These are phyloP conservation scores for Neopelma chrysocephalum DNA, from an alignment of 2,797 vertebrate genomes.

Conservation along the genomic window DNA sequence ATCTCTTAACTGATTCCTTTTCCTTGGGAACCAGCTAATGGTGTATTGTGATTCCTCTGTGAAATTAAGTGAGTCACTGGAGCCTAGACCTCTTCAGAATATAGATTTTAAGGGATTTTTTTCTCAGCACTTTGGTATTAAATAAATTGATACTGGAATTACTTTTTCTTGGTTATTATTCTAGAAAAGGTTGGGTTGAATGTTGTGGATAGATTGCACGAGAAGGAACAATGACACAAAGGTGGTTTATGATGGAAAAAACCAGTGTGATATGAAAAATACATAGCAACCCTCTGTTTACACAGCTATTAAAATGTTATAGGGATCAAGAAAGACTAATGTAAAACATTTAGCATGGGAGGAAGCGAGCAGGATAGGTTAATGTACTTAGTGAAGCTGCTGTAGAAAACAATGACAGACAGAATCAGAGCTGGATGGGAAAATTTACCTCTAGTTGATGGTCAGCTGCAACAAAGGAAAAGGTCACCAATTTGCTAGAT, in stretches of 20 bases:
- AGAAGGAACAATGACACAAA: background rate
- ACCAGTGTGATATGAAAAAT: background rate
- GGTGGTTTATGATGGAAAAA: background rate
- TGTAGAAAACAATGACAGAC: background rate
- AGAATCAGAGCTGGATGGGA: background rate
- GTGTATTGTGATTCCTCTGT: background rate
- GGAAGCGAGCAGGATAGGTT: conserved; percentile 26
- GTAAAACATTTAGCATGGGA: background rate
- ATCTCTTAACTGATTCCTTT: background rate
- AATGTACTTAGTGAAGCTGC: conserved; percentile 41
- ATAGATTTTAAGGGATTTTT: background rate
- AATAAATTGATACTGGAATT: background rate
- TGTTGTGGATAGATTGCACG: background rate
- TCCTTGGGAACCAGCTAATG: background rate
- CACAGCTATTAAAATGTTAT: conserved; percentile 4
- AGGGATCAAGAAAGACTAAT: conserved; percentile 25
- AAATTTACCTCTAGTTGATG: background rate
- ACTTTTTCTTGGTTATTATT: background rate
- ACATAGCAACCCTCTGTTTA: conserved; percentile 43
- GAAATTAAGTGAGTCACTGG: background rate
- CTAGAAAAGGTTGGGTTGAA: background rate
- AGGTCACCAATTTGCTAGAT: background rate
- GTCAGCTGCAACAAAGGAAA: conserved; percentile 6
- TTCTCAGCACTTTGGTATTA: background rate
- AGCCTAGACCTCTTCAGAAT: background rate